A percentile compares a stretch with the other conserved stretches of the same genome.
These are phyloP conservation scores for Spodoptera littoralis DNA, from an alignment of 2,888 invertebrate species.

Conservation along the genomic window DNA sequence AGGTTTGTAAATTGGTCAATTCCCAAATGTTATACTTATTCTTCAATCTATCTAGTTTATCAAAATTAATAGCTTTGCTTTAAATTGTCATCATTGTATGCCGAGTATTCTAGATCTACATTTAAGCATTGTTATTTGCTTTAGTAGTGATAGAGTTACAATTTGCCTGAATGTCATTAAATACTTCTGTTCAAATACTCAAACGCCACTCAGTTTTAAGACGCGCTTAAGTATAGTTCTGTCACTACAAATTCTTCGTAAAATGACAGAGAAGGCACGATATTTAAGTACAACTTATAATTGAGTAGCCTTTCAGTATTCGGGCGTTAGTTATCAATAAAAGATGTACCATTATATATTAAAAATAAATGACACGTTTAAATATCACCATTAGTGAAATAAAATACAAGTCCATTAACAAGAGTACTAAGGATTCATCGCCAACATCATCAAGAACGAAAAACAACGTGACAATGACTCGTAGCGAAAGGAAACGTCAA, in stretches of 20 bases:
- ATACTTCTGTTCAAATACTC: constrained; percentile 1
- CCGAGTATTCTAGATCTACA: constrained; percentile 71
- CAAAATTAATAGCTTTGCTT: constrained; percentile 77
- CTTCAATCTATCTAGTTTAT: constrained; percentile 71
- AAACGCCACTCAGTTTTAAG: too few species aligned
- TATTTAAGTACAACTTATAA: too few species aligned
- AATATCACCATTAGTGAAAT: constrained; percentile 22
- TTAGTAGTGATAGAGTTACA: constrained; percentile 73
- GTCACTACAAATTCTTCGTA: too few species aligned
- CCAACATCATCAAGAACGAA: too few species aligned
- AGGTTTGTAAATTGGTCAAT: constrained; percentile 86
- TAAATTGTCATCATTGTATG: constrained; percentile 65
- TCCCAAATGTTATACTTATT: constrained; percentile 73
- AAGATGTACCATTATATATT: constrained; percentile 14
- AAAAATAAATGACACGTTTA: constrained; percentile 22
- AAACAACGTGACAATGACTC: too few species aligned
- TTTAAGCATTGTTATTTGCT: constrained; percentile 71
- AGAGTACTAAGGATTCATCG: too few species aligned
- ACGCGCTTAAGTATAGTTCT: too few species aligned
- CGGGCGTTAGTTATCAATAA: constrained; percentile 25
- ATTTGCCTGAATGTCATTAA: constrained; percentile 49
- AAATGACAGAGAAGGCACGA: too few species aligned
- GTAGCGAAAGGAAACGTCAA: too few species aligned
- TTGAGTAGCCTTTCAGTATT: too few species aligned
- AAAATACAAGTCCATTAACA: constrained; percentile 1